Percentiles rank a stretch among this genome's conserved stretches.
phyloP scores from a whole-genome alignment of 2,113 vertebrate species.

The Bettongia penicillata region DNA sequence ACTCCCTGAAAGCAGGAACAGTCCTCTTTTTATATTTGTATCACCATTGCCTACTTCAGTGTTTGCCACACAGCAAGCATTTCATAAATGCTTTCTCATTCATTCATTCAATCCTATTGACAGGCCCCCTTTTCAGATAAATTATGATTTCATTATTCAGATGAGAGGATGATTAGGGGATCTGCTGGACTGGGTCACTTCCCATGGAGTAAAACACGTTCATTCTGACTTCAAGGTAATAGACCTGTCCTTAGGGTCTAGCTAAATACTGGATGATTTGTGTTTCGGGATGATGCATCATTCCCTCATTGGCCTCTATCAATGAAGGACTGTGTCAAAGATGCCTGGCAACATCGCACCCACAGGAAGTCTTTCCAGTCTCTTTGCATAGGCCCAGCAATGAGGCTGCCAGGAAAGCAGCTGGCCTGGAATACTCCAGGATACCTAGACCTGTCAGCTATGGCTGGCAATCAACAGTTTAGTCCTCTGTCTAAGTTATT shows the following conservation, averaged over 20 bases:
- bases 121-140: neutral
- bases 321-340: neutral
- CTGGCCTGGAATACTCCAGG: neutral
- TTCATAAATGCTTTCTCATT: neutral
- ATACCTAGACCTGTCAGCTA: neutral
- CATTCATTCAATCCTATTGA: neutral
- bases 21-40: neutral
- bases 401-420: conserved; percentile 12
- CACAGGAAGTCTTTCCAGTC: neutral
- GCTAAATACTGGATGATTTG: neutral
- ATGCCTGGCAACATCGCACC: neutral
- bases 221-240: neutral
- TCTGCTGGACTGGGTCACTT: neutral
- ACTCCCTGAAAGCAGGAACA: neutral
- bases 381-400: neutral
- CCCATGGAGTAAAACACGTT: neutral
- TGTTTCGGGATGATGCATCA: neutral
- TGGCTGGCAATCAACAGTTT: conserved; percentile 17
- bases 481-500: conserved; percentile 38
- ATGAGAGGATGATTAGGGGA: neutral
- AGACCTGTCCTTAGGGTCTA: neutral
- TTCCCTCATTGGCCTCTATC: neutral
- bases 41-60: neutral
- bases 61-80: neutral
- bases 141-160: neutral